A percentile compares a stretch with the other conserved stretches of the same genome.
Evolutionary conservation across 2,888 invertebrate species (phyloP).

Genomic region (Cephus runcator): DNA sequence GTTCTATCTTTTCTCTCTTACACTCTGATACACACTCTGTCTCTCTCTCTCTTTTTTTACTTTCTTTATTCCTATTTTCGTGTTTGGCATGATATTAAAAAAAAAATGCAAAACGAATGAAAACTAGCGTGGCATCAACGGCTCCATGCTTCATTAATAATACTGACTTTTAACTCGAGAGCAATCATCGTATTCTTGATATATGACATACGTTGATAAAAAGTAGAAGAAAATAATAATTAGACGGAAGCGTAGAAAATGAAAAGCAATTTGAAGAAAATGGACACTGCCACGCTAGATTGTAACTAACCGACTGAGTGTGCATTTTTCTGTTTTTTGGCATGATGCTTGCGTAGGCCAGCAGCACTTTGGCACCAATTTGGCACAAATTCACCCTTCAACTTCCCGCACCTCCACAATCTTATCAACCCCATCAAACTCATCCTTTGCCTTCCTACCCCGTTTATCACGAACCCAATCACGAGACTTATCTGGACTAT

Average conservation of each 20-base stretch:
- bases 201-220: background rate
- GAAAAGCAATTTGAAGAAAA: constrained; percentile 29
- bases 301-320: constrained; percentile 59
- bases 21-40: background rate
- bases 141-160: constrained; percentile 1
- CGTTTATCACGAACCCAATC: constrained; percentile 27
- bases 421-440: background rate
- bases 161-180: background rate
- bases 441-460: constrained; percentile 14
- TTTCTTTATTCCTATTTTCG: background rate
- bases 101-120: background rate
- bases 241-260: background rate
- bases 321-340: constrained; percentile 62
- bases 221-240: background rate
- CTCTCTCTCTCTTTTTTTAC: background rate
- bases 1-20: constrained; percentile 8
- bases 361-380: constrained; percentile 60
- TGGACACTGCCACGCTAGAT: constrained; percentile 50
- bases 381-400: constrained; percentile 51
- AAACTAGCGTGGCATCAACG: background rate
- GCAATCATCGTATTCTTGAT: background rate
- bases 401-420: constrained; percentile 19
- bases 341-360: constrained; percentile 64
- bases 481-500: constrained; percentile 32
- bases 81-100: background rate